Percentiles rank a stretch among this genome's conserved stretches.
Evolutionary conservation across 2,113 vertebrate species (phyloP).

Genomic region (Halcyon senegalensis): DNA sequence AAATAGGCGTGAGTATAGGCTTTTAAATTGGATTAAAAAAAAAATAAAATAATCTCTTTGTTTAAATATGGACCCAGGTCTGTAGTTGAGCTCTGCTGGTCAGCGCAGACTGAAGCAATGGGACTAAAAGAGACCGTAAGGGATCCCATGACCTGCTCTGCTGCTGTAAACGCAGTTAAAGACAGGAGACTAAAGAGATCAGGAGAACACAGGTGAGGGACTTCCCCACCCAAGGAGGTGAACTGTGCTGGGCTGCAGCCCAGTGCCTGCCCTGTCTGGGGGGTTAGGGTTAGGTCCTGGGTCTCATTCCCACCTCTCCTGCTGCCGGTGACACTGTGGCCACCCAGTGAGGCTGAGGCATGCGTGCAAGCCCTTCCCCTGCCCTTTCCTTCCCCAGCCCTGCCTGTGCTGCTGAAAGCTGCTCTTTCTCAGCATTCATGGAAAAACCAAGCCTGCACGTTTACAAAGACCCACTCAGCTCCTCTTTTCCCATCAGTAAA

Average conservation of each 20-base stretch:
- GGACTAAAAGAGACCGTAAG: rapidly evolving
- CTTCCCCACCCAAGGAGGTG: background rate
- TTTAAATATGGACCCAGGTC: background rate
- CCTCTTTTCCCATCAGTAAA: constrained; percentile 17
- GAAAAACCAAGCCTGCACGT: background rate
- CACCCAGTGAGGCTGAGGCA: background rate
- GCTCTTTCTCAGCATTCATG: background rate
- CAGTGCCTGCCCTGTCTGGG: rapidly evolving
- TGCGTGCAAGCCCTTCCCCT: background rate
- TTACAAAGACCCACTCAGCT: constrained; percentile 9
- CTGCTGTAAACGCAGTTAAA: background rate
- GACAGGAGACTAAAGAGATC: background rate
- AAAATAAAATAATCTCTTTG: background rate
- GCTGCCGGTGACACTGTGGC: rapidly evolving
- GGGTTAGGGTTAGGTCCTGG: background rate
- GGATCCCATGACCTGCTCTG: background rate
- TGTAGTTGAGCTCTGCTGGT: background rate
- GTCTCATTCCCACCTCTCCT: background rate
- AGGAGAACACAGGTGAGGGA: background rate
- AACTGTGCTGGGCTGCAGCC: background rate
- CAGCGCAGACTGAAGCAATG: background rate
- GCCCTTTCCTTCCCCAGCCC: background rate
- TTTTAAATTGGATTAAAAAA: background rate
- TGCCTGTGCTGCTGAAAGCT: background rate
- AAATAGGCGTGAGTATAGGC: background rate